A percentile compares a stretch with the other conserved stretches of the same genome.
Evolutionary conservation across 2,113 vertebrate species (phyloP).

Genomic region (Passer montanus): DNA sequence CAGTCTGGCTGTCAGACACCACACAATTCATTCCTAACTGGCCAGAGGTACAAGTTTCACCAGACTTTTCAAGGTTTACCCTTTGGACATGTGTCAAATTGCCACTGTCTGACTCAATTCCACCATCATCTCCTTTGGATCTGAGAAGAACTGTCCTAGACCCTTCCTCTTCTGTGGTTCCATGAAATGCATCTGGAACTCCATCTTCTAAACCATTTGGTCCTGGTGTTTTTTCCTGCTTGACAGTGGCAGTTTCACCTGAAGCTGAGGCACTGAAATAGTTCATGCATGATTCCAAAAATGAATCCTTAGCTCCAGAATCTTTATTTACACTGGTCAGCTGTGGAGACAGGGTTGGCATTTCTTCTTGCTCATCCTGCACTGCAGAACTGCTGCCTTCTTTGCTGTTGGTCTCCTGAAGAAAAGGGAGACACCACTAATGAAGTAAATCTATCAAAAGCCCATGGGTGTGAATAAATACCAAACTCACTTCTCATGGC

Average conservation of each 20-base stretch:
- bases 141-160: neutral
- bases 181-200: neutral
- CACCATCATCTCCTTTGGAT: neutral
- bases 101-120: neutral
- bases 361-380: slow-evolving; percentile 56
- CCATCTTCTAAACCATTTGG: neutral
- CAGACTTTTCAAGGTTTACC: neutral
- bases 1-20: neutral
- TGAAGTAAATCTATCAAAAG: neutral
- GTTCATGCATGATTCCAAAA: slow-evolving; percentile 55
- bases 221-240: neutral
- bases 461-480: neutral
- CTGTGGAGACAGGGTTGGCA: slow-evolving; percentile 72
- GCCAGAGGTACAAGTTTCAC: neutral
- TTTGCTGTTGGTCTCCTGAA: slow-evolving; percentile 40
- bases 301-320: neutral
- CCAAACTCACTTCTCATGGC: neutral
- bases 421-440: neutral
- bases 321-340: neutral
- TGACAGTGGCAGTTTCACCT: neutral
- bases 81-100: neutral
- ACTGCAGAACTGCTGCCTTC: neutral
- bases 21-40: neutral
- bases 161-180: neutral
- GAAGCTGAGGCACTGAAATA: slow-evolving; percentile 30